These are phyloP conservation scores for Mamestra configurata DNA, from an alignment of 1,140 invertebrate genomes.

Conservation along the genomic window DNA sequence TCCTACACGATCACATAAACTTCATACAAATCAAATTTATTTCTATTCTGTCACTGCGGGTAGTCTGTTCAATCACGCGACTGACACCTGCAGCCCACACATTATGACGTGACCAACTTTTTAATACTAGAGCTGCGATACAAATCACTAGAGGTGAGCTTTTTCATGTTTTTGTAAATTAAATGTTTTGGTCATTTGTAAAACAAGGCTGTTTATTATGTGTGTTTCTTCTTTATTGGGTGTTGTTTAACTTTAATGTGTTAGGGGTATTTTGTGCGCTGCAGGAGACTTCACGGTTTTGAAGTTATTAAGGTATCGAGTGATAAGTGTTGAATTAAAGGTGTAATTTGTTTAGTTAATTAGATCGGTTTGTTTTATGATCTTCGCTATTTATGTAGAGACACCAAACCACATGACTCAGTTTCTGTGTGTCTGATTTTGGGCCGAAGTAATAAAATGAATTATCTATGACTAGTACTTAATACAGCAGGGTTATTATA, in stretches of 20 bases:
- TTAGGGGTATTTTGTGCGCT: conserved; percentile 1
- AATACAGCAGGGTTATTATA: too few species aligned
- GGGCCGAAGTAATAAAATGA: too few species aligned
- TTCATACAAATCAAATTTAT: neutral
- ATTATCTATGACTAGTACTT: too few species aligned
- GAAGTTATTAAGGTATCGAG: neutral
- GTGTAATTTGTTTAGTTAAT: neutral
- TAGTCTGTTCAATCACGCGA: conserved; percentile 1
- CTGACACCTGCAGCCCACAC: conserved; percentile 2
- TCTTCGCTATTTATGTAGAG: too few species aligned
- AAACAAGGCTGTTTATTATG: conserved; percentile 3
- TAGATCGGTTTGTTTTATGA: neutral
- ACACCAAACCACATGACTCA: too few species aligned
- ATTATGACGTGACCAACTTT: conserved; percentile 28
- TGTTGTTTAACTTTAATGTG: neutral
- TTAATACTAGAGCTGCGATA: conserved; percentile 16
- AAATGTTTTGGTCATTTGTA: conserved; percentile 1
- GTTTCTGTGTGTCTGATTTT: too few species aligned
- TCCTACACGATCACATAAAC: neutral
- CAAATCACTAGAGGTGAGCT: neutral
- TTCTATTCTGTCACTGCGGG: neutral
- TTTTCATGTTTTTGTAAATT: neutral
- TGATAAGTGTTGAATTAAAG: neutral
- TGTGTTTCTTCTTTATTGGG: neutral
- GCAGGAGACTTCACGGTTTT: conserved; percentile 8